These are phyloP conservation scores for Drosophila peninsularis DNA, from an alignment of 2,888 invertebrate species.

Conservation along the genomic window DNA sequence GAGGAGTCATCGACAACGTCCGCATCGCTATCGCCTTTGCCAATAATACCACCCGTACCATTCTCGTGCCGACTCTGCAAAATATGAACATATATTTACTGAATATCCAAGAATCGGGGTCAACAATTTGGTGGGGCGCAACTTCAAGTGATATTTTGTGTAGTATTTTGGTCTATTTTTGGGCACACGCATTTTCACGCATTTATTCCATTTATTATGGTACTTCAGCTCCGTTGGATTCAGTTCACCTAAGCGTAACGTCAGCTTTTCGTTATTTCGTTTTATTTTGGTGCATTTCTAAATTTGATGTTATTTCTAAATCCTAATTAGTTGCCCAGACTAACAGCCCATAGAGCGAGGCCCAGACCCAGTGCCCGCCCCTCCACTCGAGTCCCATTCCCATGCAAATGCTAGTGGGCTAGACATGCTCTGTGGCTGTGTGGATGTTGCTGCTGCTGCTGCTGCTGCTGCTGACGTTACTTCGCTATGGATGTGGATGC, in stretches of 20 bases:
- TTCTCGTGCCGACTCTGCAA: constrained; percentile 71
- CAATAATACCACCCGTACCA: constrained; percentile 48
- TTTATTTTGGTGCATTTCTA: constrained; percentile 77
- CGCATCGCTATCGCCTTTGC: constrained; percentile 43
- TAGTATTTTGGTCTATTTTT: constrained; percentile 52
- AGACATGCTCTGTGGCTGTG: constrained; percentile 41
- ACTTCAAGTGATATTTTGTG: constrained; percentile 63
- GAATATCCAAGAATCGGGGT: constrained; percentile 64
- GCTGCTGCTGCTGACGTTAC: constrained; percentile 15
- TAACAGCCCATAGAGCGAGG: constrained; percentile 32
- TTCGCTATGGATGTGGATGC: constrained; percentile 28
- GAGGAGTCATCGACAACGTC: constrained; percentile 56
- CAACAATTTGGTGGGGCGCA: constrained; percentile 60
- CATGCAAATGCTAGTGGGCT: constrained; percentile 69
- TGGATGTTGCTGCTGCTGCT: constrained; percentile 9
- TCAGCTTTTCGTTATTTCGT: constrained; percentile 26
- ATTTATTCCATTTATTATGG: constrained; percentile 75
- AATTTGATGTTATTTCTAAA: constrained; percentile 79
- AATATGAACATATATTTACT: constrained; percentile 29
- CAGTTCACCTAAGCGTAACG: constrained; percentile 42
- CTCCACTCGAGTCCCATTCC: constrained; percentile 2
- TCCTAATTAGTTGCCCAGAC: constrained; percentile 75
- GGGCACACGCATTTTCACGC: constrained; percentile 71
- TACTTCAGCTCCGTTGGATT: constrained; percentile 29
- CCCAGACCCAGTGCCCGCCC: constrained; percentile 8